Evolutionary conservation across 2,797 vertebrate genomes (phyloP), one percentile per base, ranked within the genome.

Genomic region (Manis javanica): DNA sequence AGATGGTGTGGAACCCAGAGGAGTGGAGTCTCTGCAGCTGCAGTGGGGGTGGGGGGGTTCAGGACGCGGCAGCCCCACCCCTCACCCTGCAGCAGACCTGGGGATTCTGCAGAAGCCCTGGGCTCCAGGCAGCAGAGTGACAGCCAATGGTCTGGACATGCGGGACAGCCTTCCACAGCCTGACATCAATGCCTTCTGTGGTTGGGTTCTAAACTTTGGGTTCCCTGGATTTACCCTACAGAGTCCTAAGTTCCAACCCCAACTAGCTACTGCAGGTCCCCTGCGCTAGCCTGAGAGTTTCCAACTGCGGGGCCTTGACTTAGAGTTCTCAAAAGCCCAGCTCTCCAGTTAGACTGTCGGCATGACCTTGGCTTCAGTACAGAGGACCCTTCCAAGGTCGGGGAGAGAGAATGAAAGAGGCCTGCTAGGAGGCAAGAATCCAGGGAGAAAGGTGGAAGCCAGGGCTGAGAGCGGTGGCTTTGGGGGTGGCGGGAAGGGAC

Each of bases 41-140:
- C 68, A 31, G 0, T 13, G 23, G 31, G 53, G 7, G 24, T 34
- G 57, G 57, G 10, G 46, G 46, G 34, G 9, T 9, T 29, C 37
- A 42, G 16, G 34, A 74, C 0, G 0, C 31, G 13, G 64, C 21
- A 16, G 64, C 64, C 12, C 12, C 8, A 0, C 7, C 49, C 55
- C 26, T 46, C 13, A 55, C 13, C n/a, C 18, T 55, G 24, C 42
- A 5, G 21, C 63, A 12, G 31, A 10, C 57, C 29, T 7, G n/a
- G 26, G 26, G 16, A 29, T n/a, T 74, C 29, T 14, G 34, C 1
- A 11, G 39, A 61, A 81, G 7, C 59, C 24, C 42, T 3, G 53
- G 37, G 3, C 24, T 63, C 55, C 7, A 7, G n/a, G 18, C 34
- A 64, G 57, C 51, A 34, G 23, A 7, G 31, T 71, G 71, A 61